phyloP scores from a whole-genome alignment of 1,140 invertebrate species.

The Anastrepha obliqua region DNA sequence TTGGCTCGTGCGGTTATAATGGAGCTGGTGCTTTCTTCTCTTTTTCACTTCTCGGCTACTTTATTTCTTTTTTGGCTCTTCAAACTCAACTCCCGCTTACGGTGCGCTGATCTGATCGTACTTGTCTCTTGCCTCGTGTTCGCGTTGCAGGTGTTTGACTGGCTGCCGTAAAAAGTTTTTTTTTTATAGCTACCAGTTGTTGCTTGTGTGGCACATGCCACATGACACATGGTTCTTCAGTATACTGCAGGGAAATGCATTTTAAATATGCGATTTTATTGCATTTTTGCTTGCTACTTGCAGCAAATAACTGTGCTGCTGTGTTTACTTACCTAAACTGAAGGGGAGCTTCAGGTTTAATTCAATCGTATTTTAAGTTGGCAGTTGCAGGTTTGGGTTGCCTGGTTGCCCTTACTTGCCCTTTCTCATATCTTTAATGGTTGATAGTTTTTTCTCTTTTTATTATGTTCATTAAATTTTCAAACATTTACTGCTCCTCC shows the following conservation, averaged over 20 bases:
- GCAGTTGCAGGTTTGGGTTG: too few species aligned
- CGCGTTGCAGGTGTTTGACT: slow-evolving; percentile 26
- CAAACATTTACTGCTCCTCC: too few species aligned
- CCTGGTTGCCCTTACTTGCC: too few species aligned
- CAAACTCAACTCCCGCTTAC: too few species aligned
- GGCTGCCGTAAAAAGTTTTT: background rate
- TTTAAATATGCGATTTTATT: background rate
- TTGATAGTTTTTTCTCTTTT: too few species aligned
- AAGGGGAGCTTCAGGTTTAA: too few species aligned
- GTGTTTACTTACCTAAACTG: too few species aligned
- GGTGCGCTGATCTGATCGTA: too few species aligned
- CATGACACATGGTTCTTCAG: background rate
- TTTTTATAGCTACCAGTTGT: background rate
- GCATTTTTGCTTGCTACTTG: background rate
- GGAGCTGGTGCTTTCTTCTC: background rate
- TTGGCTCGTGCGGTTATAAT: background rate
- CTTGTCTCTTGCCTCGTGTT: background rate
- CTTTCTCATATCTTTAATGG: too few species aligned
- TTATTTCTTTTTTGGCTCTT: background rate
- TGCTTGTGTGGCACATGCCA: background rate
- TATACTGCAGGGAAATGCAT: background rate
- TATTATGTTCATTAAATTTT: too few species aligned
- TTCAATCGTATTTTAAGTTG: too few species aligned
- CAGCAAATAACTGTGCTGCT: background rate
- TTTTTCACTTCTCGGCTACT: background rate